phyloP scores from a whole-genome alignment of 1,140 invertebrate species.

The Meteorus sp. region DNA sequence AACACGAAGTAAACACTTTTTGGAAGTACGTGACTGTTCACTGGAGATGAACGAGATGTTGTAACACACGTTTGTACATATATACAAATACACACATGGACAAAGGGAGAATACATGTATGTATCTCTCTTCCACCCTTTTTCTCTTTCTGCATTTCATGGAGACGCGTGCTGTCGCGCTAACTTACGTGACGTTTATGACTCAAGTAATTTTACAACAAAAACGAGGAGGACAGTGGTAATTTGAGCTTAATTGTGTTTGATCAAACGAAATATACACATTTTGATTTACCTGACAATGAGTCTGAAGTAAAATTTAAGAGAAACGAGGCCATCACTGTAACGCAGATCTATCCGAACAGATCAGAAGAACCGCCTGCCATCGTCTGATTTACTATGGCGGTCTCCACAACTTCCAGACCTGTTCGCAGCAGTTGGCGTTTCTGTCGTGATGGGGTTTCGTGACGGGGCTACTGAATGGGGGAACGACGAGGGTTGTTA shows the following conservation, averaged over 20 bases:
- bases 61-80: no score
- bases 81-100: no score
- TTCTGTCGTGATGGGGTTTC: conserved; percentile 24
- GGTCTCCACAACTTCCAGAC: conserved; percentile 34
- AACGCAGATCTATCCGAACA: conserved; percentile 37
- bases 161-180: conserved; percentile 50
- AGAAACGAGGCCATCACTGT: background rate
- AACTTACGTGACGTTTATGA: conserved; percentile 59
- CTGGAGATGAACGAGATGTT: conserved; percentile 6
- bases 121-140: no score
- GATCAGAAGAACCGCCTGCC: conserved; percentile 59
- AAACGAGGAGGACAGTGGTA: conserved; percentile 48
- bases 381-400: conserved; percentile 59
- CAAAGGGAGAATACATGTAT: no score
- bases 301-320: background rate
- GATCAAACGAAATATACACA: conserved; percentile 21
- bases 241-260: conserved; percentile 52
- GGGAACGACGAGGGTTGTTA: conserved; percentile 28
- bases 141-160: conserved; percentile 18
- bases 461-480: conserved; percentile 26
- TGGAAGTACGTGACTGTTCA: conserved; percentile 23
- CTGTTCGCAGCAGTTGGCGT: conserved; percentile 29
- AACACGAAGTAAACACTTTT: conserved; percentile 8
- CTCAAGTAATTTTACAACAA: conserved; percentile 49
- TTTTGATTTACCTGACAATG: no score